Conservation (phyloP, 1,140 invertebrate species). For the Bombus haemorrhoidalis region DNA sequence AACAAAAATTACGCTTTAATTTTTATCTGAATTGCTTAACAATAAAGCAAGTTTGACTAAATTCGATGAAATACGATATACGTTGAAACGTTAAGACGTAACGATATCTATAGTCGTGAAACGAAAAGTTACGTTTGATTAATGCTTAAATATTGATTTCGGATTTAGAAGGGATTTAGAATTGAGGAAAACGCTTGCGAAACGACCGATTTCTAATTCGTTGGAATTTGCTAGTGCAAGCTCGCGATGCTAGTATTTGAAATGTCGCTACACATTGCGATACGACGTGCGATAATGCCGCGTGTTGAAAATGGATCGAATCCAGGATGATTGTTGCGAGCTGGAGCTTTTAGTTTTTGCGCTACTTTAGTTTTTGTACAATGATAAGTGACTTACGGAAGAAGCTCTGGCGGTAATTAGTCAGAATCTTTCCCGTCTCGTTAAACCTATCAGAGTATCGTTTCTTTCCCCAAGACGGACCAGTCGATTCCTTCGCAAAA, state of each 20-base stretch:
- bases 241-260: neutral
- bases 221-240: neutral
- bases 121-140: too few relatives aligned
- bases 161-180: too few relatives aligned
- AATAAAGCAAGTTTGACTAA: too few relatives aligned
- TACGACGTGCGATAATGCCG: too few relatives aligned
- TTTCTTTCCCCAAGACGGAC: neutral
- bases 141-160: too few relatives aligned
- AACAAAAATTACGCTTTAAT: too few relatives aligned
- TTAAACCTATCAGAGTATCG: neutral
- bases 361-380: neutral
- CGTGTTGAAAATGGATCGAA: neutral
- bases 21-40: too few relatives aligned
- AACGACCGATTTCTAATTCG: neutral
- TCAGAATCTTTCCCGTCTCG: neutral
- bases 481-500: neutral
- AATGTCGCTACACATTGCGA: neutral
- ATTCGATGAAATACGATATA: too few relatives aligned
- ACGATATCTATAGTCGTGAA: too few relatives aligned
- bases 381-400: neutral
- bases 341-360: neutral
- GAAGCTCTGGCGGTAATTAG: neutral
- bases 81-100: too few relatives aligned
- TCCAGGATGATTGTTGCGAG: neutral
- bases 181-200: neutral